phyloP scores from a whole-genome alignment of 2,888 invertebrate species.

The Drosophila mercatorum region DNA sequence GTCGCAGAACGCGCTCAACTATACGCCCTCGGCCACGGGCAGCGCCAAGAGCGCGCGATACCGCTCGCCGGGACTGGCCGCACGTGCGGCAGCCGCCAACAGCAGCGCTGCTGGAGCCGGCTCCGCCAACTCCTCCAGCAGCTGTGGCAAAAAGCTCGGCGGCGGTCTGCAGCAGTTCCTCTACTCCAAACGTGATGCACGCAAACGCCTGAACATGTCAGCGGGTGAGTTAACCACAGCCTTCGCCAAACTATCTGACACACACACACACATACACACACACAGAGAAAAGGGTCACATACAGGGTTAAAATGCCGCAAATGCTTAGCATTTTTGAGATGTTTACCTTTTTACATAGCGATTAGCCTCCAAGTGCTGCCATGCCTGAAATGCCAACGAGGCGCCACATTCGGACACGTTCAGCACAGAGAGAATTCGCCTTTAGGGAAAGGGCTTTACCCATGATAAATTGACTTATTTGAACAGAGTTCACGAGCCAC shows the following conservation, averaged over 20 bases:
- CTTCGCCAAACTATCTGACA: slow-evolving; percentile 9
- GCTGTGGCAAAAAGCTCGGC: slow-evolving; percentile 87
- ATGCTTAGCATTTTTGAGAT: slow-evolving; percentile 24
- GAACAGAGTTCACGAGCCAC: background rate
- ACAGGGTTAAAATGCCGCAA: slow-evolving; percentile 13
- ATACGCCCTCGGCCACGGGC: slow-evolving; percentile 82
- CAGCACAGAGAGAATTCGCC: background rate
- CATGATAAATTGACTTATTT: slow-evolving; percentile 7
- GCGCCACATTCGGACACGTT: slow-evolving; percentile 18
- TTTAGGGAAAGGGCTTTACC: background rate
- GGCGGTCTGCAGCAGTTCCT: slow-evolving; percentile 88
- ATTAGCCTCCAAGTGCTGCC: slow-evolving; percentile 22
- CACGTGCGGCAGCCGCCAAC: slow-evolving; percentile 84
- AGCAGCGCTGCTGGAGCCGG: slow-evolving; percentile 59
- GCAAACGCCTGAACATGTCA: slow-evolving; percentile 85
- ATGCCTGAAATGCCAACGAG: slow-evolving; percentile 15
- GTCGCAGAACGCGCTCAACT: slow-evolving; percentile 86
- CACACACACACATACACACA: slow-evolving; percentile 1
- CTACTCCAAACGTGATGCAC: slow-evolving; percentile 87
- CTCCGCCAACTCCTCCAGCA: slow-evolving; percentile 82
- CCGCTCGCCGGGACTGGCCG: slow-evolving; percentile 89
- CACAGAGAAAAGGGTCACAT: slow-evolving; percentile 2
- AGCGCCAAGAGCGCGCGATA: slow-evolving; percentile 94
- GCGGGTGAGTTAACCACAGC: slow-evolving; percentile 86
- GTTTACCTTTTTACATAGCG: slow-evolving; percentile 24